phyloP scores from a whole-genome alignment of 2,797 vertebrate genomes.

The Ptychobarbus kaznakovi region DNA sequence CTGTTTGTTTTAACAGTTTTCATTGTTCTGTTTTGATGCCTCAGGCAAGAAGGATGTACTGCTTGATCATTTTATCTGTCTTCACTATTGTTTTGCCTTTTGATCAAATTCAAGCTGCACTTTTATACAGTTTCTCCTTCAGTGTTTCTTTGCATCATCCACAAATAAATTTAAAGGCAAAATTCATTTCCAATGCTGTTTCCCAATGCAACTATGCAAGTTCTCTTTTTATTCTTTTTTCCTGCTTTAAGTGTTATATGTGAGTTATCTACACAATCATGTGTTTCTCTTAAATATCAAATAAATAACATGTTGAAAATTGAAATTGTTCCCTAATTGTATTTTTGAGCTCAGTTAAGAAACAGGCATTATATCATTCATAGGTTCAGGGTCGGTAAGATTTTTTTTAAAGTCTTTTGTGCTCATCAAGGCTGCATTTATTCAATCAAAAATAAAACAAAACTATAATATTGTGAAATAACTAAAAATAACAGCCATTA shows the following conservation, averaged over 20 bases:
- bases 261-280: slow-evolving; percentile 26
- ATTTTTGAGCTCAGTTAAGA: not conserved
- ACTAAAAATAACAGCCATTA: not conserved
- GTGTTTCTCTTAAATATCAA: slow-evolving; percentile 18
- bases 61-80: slow-evolving; percentile 15
- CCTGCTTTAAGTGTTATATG: slow-evolving; percentile 21
- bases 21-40: slow-evolving; percentile 55
- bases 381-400: not conserved
- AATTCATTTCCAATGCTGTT: slow-evolving; percentile 21
- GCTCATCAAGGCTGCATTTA: not conserved
- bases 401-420: not conserved
- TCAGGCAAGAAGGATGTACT: slow-evolving; percentile 48
- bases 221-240: not conserved
- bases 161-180: slow-evolving; percentile 43
- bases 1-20: slow-evolving; percentile 75
- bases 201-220: not conserved
- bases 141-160: slow-evolving; percentile 48
- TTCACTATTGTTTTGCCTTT: slow-evolving; percentile 28
- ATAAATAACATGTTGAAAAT: slow-evolving; percentile 36
- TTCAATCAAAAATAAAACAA: not conserved
- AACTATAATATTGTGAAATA: not conserved
- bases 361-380: not conserved
- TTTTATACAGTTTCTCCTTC: slow-evolving; percentile 38
- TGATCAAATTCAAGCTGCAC: slow-evolving; percentile 42
- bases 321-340: not conserved